Evolutionary conservation across 2,113 vertebrate genomes (phyloP).

Genomic region (Perognathus longimembris): DNA sequence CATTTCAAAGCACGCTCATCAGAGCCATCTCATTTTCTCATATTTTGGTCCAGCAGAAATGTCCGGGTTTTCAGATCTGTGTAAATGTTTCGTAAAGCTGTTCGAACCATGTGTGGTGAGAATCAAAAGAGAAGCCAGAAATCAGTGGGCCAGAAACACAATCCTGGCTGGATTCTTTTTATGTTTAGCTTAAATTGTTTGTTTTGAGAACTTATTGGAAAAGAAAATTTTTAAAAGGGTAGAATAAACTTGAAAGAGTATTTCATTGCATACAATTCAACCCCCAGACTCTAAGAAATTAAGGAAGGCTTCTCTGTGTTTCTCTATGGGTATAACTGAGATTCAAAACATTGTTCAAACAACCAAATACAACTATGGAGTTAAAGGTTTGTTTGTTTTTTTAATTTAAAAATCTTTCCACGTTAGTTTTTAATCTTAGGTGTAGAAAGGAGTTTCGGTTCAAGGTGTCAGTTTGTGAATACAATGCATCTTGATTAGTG

Average conservation of each 20-base stretch:
- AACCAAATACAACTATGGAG: conserved; percentile 44
- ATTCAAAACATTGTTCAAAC: conserved; percentile 76
- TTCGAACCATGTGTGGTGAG: conserved; percentile 15
- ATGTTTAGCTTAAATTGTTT: conserved; percentile 80
- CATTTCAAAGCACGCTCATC: not conserved
- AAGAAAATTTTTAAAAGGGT: not conserved
- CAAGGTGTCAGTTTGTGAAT: not conserved
- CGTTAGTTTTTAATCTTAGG: too few relatives aligned
- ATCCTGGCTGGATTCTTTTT: conserved; percentile 73
- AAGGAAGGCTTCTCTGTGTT: conserved; percentile 76
- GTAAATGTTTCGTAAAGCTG: conserved; percentile 48
- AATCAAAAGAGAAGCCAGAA: conserved; percentile 56
- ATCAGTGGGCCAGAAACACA: conserved; percentile 63
- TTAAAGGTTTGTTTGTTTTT: too few relatives aligned
- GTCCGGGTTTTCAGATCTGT: not conserved
- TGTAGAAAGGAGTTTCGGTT: too few relatives aligned
- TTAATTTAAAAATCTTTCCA: too few relatives aligned
- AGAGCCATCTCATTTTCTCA: conserved; percentile 10
- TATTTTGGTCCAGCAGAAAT: not conserved
- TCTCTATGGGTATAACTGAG: conserved; percentile 76
- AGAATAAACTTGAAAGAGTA: conserved; percentile 71
- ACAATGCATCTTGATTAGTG: not conserved
- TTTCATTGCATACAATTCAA: conserved; percentile 70
- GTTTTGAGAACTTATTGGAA: conserved; percentile 78
- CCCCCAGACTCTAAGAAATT: conserved; percentile 78